phyloP scores from a whole-genome alignment of 2,797 vertebrate genomes.

The Pantherophis alleghaniensis region DNA sequence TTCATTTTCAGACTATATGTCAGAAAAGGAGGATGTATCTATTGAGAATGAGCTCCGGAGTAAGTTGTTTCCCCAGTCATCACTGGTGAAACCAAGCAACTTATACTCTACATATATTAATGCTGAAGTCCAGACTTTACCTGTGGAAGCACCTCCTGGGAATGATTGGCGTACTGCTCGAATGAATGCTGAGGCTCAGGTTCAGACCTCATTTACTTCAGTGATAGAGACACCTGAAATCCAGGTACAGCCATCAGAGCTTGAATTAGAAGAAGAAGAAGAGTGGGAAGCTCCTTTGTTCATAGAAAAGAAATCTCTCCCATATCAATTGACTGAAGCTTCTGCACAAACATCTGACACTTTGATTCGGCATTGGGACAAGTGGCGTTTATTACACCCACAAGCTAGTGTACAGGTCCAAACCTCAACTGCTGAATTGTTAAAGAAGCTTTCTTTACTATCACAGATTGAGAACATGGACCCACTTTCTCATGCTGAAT shows the following conservation, averaged over 20 bases:
- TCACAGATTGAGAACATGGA: conserved; percentile 10
- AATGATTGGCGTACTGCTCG: conserved; percentile 31
- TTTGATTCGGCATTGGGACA: conserved; percentile 8
- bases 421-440: conserved; percentile 8
- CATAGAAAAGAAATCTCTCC: not conserved
- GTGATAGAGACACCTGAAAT: not conserved
- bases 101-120: not conserved
- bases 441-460: conserved; percentile 24
- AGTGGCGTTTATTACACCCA: not conserved
- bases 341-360: conserved; percentile 18
- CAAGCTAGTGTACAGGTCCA: not conserved
- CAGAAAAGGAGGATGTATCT: conserved; percentile 4
- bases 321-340: not conserved
- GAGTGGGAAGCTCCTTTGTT: not conserved
- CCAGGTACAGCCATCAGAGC: not conserved
- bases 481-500: not conserved
- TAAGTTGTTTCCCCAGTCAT: not conserved
- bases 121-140: conserved; percentile 20
- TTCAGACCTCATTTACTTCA: conserved; percentile 4
- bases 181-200: not conserved
- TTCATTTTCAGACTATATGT: conserved; percentile 25
- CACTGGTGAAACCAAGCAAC: not conserved
- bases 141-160: conserved; percentile 27
- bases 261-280: not conserved
- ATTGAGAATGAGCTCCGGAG: not conserved